phyloP scores from a whole-genome alignment of 92 coral and sea anemone genomes.

The Blastomussa wellsi region DNA sequence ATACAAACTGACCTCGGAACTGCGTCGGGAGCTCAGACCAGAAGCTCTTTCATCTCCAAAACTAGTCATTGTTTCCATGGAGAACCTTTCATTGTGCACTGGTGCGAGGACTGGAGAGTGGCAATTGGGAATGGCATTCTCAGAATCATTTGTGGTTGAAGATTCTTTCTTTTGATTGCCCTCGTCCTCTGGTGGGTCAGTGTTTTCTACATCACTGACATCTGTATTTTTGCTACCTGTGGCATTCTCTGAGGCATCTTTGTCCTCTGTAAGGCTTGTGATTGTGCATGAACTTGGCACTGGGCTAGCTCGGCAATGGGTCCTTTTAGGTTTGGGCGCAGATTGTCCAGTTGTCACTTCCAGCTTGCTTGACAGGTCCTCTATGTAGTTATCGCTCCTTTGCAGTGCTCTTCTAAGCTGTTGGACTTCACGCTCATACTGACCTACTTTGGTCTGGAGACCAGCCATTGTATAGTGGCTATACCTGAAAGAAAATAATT shows the following conservation, averaged over 20 bases:
- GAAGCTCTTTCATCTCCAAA: slow-evolving; percentile 31
- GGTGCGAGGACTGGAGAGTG: slow-evolving; percentile 40
- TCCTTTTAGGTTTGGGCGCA: slow-evolving; percentile 14
- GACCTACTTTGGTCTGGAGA: slow-evolving; percentile 85
- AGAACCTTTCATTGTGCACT: slow-evolving; percentile 26
- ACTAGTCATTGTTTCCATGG: slow-evolving; percentile 3
- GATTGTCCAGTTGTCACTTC: slow-evolving; percentile 36
- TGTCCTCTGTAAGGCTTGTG: slow-evolving; percentile 30
- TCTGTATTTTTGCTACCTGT: slow-evolving; percentile 4
- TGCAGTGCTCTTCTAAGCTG: slow-evolving; percentile 83
- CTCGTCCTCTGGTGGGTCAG: slow-evolving; percentile 22
- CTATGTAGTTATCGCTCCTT: slow-evolving; percentile 86
- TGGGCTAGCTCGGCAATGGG: slow-evolving; percentile 18
- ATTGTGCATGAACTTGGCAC: slow-evolving; percentile 38
- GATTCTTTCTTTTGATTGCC: slow-evolving; percentile 4
- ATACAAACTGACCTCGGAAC: slow-evolving; percentile 44
- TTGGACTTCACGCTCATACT: slow-evolving; percentile 94
- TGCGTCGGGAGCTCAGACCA: slow-evolving; percentile 40
- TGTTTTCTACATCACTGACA: slow-evolving; percentile 16
- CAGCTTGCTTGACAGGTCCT: slow-evolving; percentile 70
- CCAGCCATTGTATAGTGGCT: slow-evolving; percentile 93
- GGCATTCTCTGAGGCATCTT: slow-evolving; percentile 8
- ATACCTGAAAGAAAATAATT: slow-evolving; percentile 49
- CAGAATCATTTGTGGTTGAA: slow-evolving; percentile 23
- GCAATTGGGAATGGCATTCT: not conserved